These are phyloP conservation scores for Yoshiicerus persimilis DNA, from an alignment of 1,140 invertebrate genomes.

Conservation along the genomic window DNA sequence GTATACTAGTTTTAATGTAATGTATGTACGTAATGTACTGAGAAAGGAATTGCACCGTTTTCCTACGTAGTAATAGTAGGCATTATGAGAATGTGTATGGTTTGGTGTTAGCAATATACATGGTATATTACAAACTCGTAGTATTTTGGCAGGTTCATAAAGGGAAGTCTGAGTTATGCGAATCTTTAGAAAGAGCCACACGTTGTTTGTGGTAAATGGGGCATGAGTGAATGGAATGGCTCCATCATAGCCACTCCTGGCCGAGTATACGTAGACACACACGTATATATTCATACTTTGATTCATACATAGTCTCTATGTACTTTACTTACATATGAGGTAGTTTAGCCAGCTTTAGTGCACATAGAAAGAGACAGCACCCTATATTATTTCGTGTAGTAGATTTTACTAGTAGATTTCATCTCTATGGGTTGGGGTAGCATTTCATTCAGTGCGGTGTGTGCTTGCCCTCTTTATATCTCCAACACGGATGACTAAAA, in stretches of 20 bases:
- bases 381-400: background rate
- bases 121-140: background rate
- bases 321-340: background rate
- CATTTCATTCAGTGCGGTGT: background rate
- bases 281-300: background rate
- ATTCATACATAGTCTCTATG: background rate
- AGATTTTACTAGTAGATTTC: background rate
- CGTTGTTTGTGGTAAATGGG: constrained; percentile 42
- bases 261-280: background rate
- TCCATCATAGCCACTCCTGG: constrained; percentile 10
- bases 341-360: background rate
- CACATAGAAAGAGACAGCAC: background rate
- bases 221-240: constrained; percentile 34
- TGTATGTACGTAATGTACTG: background rate
- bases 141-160: constrained; percentile 33
- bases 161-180: constrained; percentile 32
- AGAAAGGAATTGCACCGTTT: background rate
- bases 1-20: background rate
- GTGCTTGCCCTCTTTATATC: background rate
- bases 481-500: background rate
- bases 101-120: background rate
- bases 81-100: background rate
- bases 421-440: background rate
- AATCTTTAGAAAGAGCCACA: constrained; percentile 35
- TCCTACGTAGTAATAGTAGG: no score